Conservation (phyloP, 2,888 invertebrate species). For the Stenotaenia linearis region DNA sequence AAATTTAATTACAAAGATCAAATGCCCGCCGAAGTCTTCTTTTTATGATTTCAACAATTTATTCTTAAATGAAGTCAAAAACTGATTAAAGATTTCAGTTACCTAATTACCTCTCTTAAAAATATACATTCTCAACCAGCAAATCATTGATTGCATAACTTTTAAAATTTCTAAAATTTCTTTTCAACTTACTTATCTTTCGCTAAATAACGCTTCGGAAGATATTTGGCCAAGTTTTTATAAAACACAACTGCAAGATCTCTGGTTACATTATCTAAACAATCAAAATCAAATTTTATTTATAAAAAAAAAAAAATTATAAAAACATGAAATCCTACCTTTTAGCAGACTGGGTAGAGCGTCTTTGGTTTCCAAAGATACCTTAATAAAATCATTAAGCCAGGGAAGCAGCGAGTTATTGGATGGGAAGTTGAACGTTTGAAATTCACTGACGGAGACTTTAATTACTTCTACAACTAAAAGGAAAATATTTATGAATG, state of each 20-base stretch:
- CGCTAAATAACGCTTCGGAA: slow-evolving; percentile 28
- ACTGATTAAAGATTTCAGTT: too few relatives aligned
- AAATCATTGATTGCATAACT: too few relatives aligned
- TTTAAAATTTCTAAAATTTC: too few relatives aligned
- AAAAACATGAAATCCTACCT: not conserved
- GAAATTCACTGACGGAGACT: not conserved
- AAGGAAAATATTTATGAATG: not conserved
- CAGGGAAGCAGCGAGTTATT: slow-evolving; percentile 11
- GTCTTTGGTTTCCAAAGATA: not conserved
- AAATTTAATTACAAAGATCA: too few relatives aligned
- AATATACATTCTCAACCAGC: too few relatives aligned
- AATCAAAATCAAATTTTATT: slow-evolving; percentile 11
- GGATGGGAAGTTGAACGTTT: slow-evolving; percentile 21
- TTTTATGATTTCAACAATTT: too few relatives aligned
- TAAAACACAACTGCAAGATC: slow-evolving; percentile 30
- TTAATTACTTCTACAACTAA: slow-evolving; percentile 4
- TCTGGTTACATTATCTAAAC: slow-evolving; percentile 28
- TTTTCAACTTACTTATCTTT: slow-evolving; percentile 29
- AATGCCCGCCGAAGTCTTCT: too few relatives aligned
- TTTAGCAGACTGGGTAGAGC: not conserved
- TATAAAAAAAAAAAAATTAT: not conserved
- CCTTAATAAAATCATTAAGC: not conserved
- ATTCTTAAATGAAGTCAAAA: too few relatives aligned
- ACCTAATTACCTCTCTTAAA: too few relatives aligned
- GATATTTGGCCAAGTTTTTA: slow-evolving; percentile 21